These are phyloP conservation scores for Polyploca ridens DNA, from an alignment of 2,888 invertebrate genomes.

Conservation along the genomic window DNA sequence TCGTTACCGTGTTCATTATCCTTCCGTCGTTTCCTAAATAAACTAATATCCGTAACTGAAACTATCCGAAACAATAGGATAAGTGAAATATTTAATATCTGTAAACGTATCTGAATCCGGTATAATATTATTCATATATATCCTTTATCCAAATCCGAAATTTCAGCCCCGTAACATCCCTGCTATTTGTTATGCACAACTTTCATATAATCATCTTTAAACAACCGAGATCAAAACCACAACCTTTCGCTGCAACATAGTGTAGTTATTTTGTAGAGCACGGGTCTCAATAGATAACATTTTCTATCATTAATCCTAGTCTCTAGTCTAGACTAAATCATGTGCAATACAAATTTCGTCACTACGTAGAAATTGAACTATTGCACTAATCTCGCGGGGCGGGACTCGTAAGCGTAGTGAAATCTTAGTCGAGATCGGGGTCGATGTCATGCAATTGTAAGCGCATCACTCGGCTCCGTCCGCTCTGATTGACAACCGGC, in stretches of 20 bases:
- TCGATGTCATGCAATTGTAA: conserved; percentile 70
- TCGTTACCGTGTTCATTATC: too few species aligned
- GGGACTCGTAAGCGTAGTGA: conserved; percentile 37
- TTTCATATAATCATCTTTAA: neutral
- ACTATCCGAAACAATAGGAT: neutral
- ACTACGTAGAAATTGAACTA: conserved; percentile 13
- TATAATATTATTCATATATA: too few species aligned
- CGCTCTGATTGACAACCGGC: conserved; percentile 76
- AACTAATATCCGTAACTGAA: too few species aligned
- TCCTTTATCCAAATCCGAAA: too few species aligned
- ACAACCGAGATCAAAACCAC: neutral
- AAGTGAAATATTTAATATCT: neutral
- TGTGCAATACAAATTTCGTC: conserved; percentile 7
- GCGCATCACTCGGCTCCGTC: conserved; percentile 61
- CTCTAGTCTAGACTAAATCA: neutral
- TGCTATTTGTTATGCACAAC: too few species aligned
- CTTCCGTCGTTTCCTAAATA: too few species aligned
- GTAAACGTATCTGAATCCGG: too few species aligned
- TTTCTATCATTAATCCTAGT: neutral
- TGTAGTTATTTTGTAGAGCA: neutral
- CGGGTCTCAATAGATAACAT: neutral
- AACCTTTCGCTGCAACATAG: neutral
- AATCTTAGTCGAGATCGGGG: conserved; percentile 59
- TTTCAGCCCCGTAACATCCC: too few species aligned
- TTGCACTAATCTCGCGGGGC: conserved; percentile 43